These are phyloP conservation scores for Seira ritae DNA, from an alignment of 2,888 invertebrate genomes.

Conservation along the genomic window DNA sequence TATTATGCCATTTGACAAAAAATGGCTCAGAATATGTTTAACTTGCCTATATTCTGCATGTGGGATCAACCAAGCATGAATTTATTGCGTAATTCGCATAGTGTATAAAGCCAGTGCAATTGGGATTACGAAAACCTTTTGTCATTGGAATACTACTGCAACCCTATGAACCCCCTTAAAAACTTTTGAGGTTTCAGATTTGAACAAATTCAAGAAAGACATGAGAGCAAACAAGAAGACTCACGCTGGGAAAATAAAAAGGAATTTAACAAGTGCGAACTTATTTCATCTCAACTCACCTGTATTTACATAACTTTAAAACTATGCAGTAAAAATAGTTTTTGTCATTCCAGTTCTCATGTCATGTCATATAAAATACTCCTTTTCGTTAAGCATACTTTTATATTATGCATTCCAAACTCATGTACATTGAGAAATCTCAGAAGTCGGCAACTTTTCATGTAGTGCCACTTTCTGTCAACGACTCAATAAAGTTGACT, in stretches of 20 bases:
- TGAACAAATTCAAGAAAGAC: too few species aligned
- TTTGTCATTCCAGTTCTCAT: neutral
- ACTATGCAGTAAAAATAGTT: neutral
- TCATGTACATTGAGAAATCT: neutral
- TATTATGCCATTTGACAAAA: neutral
- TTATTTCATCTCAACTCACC: neutral
- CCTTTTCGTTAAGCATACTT: too few species aligned
- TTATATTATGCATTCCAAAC: neutral
- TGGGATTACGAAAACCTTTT: too few species aligned
- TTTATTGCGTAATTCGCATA: neutral
- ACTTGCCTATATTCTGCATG: too few species aligned
- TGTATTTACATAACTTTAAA: neutral
- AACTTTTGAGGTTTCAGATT: too few species aligned
- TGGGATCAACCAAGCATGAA: neutral
- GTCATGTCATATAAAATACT: neutral
- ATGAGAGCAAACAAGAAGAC: neutral
- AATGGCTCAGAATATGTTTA: too few species aligned
- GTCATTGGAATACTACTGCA: neutral
- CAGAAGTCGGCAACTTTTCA: neutral
- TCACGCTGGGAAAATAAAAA: neutral
- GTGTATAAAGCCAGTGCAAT: too few species aligned
- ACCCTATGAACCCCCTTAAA: too few species aligned
- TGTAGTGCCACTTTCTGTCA: slow-evolving; percentile 28
- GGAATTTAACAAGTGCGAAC: neutral
- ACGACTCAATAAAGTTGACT: slow-evolving; percentile 49